These are phyloP conservation scores for Ditylenchus weischeri DNA, from an alignment of 2,888 invertebrate genomes.

Conservation along the genomic window DNA sequence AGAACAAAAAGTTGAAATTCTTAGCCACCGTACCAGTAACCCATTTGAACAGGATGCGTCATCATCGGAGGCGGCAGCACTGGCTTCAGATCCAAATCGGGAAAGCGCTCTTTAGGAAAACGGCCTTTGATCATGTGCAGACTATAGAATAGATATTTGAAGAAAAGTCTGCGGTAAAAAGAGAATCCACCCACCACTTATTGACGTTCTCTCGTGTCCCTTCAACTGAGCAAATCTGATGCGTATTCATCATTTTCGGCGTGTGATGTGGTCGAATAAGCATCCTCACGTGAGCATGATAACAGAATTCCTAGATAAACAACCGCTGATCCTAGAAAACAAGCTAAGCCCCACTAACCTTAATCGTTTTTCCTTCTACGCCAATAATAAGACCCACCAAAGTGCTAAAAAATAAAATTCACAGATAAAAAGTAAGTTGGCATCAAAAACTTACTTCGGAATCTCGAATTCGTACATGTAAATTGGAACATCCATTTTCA, in stretches of 20 bases:
- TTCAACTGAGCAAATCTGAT: constrained; percentile 57
- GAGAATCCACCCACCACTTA: constrained; percentile 33
- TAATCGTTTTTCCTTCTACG: constrained; percentile 57
- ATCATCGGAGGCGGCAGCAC: constrained; percentile 43
- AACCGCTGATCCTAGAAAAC: neutral
- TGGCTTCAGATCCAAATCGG: constrained; percentile 58
- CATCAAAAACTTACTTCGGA: neutral
- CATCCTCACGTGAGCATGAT: constrained; percentile 53
- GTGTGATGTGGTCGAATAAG: constrained; percentile 54
- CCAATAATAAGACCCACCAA: constrained; percentile 58
- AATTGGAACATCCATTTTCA: too few species aligned
- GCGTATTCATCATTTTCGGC: constrained; percentile 46
- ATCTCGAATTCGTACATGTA: constrained; percentile 9
- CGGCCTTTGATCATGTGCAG: constrained; percentile 52
- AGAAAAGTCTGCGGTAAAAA: neutral
- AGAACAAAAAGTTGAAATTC: too few species aligned
- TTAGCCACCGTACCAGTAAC: too few species aligned
- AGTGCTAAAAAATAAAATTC: constrained; percentile 34
- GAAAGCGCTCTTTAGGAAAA: constrained; percentile 57
- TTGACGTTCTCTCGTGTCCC: constrained; percentile 58
- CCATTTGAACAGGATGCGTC: too few species aligned
- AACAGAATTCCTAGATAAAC: constrained; percentile 50
- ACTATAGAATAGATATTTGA: constrained; percentile 8
- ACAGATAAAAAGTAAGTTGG: too few species aligned
- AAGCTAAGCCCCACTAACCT: constrained; percentile 34